Base-by-base conservation (phyloP, 2,113 vertebrate species). In the Etia nguti region DNA sequence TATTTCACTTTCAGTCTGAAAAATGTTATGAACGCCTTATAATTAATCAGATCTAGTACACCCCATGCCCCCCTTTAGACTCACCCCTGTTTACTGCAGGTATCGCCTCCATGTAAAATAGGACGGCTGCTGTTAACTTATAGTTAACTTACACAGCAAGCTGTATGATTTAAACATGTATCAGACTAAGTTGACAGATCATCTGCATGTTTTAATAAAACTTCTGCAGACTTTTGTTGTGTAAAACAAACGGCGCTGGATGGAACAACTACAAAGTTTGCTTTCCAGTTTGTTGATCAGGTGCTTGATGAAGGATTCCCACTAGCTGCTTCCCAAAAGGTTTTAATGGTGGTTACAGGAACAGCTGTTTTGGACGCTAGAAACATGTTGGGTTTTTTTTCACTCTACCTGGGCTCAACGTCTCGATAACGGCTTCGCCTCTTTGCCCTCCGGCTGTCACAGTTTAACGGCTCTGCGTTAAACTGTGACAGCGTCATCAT, bases 81-180 rank as follows among this genome's bases (percentile, higher is more conserved):
- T 62, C 59, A n/a, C 59, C 59, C 31, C 31, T 1, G 60, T n/a
- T 65, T 65, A 31, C 60, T 62, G 59, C 18, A 62, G 18, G 18
- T 36, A 62, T 0, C 10, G 0, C 36, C n/a, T 65, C 60, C 31
- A 65, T 65, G 18, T 38, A 65, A 65, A 65, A 38, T 65, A 65
- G 60, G 18, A n/a, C 4, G 0, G 31, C 59, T 62, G 59, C 18
- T 2, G 16, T 34, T 20, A 62, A 4, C 0, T 57, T 57, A 15
- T 22, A 57, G 0, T 7, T 15, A 57, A 29, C 16, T 62, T 3
- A 11, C 1, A 62, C 31, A 62, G 16, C 59, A 0, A 0, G 16
- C 16, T 20, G 29, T 62, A 20, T 36, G 11, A 62, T 18, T n/a
- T 62, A 62, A 62, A 1, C 0, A 6, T n/a, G 59, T 62, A 36